Percentiles rank a stretch among this genome's conserved stretches.
phyloP scores from a whole-genome alignment of 1,140 invertebrate genomes.

The Zaprionus vittiger region DNA sequence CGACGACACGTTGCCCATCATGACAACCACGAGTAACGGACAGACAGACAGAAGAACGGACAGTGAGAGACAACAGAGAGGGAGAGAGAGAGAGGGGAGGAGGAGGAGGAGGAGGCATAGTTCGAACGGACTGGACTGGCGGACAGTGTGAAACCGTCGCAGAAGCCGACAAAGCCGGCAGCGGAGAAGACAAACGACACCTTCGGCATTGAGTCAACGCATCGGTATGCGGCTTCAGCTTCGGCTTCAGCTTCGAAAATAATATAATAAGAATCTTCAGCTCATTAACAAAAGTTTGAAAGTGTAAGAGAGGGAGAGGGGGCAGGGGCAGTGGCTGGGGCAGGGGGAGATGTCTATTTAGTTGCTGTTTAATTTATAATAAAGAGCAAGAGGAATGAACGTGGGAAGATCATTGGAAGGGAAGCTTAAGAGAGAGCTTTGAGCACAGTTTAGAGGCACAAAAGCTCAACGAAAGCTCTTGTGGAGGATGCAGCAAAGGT shows the following conservation, averaged over 20 bases:
- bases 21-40: slow-evolving; percentile 28
- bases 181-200: slow-evolving; percentile 75
- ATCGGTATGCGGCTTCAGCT: slow-evolving; percentile 65
- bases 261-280: slow-evolving; percentile 54
- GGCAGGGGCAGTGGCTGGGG: background rate
- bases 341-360: background rate
- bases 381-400: too few species aligned
- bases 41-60: background rate
- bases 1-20: slow-evolving; percentile 74
- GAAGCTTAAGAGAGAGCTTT: background rate
- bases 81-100: background rate
- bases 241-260: background rate
- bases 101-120: slow-evolving; percentile 1
- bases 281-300: slow-evolving; percentile 68
- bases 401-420: background rate
- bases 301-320: slow-evolving; percentile 16
- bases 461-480: background rate
- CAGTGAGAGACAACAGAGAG: slow-evolving; percentile 19
- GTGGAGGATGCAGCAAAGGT: too few species aligned
- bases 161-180: slow-evolving; percentile 77
- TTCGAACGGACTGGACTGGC: slow-evolving; percentile 28
- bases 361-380: background rate
- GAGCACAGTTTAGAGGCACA: background rate
- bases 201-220: slow-evolving; percentile 78
- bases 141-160: slow-evolving; percentile 14